Conservation (phyloP, 2,797 vertebrate species). For the Liasis olivaceus region DNA sequence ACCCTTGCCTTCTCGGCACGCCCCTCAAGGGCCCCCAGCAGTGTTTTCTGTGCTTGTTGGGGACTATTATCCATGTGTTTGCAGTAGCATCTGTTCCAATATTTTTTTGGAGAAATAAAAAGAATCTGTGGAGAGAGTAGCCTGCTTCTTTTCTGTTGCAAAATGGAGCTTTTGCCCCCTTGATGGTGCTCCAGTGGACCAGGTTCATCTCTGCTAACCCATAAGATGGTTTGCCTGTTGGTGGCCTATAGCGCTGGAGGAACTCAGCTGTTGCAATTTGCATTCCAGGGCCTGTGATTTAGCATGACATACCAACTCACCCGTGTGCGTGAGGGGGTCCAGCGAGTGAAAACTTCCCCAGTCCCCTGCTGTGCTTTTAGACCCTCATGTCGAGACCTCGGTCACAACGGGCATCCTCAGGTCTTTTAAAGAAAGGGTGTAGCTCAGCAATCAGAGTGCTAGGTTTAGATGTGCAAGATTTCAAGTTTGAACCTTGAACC, state of each 20-base stretch:
- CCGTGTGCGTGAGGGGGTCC: neutral
- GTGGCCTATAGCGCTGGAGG: neutral
- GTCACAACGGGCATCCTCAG: neutral
- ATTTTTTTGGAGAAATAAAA: conserved; percentile 23
- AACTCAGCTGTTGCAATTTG: neutral
- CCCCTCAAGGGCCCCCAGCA: neutral
- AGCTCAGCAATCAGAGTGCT: too few relatives aligned
- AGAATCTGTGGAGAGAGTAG: conserved; percentile 22
- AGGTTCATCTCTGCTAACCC: neutral
- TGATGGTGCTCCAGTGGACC: too few relatives aligned
- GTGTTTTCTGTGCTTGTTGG: conserved; percentile 19
- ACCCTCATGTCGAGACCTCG: neutral
- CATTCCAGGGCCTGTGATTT: neutral
- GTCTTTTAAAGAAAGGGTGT: neutral
- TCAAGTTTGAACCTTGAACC: too few relatives aligned
- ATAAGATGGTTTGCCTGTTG: neutral
- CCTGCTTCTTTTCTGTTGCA: neutral
- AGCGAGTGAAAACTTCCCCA: neutral
- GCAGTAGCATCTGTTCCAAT: conserved; percentile 33
- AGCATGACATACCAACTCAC: neutral
- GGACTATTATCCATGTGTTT: conserved; percentile 26
- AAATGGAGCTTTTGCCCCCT: neutral
- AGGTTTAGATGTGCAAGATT: too few relatives aligned
- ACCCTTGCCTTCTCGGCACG: neutral
- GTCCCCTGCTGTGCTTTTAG: neutral